Percentiles rank a stretch among this genome's conserved stretches.
Evolutionary conservation across 1,140 invertebrate genomes (phyloP).

Genomic region (Telenomus remus): DNA sequence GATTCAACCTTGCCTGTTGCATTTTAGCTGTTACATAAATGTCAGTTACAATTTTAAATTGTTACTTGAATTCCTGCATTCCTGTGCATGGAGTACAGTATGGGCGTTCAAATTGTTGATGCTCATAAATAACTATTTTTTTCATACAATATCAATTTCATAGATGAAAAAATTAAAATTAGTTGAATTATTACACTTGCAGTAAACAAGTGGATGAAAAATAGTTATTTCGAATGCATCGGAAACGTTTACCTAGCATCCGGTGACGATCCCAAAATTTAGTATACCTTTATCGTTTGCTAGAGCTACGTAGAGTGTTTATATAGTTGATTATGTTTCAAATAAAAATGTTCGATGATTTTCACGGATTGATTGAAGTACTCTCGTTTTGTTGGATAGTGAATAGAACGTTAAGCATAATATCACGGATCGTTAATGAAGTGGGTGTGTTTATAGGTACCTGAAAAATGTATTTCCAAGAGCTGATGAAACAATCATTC

Average conservation of each 20-base stretch:
- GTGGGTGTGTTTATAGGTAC: conserved; percentile 78
- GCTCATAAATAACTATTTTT: conserved; percentile 34
- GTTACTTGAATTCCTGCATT: conserved; percentile 39
- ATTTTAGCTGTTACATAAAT: conserved; percentile 43
- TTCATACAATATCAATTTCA: too few relatives aligned
- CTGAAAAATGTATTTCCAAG: conserved; percentile 94
- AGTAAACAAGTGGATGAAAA: conserved; percentile 1
- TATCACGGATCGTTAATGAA: background rate
- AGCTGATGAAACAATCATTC: conserved; percentile 90
- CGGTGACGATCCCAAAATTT: conserved; percentile 20
- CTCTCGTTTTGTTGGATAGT: background rate
- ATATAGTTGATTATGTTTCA: conserved; percentile 16
- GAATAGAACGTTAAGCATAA: background rate
- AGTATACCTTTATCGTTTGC: conserved; percentile 50
- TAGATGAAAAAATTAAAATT: too few relatives aligned
- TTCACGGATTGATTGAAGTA: background rate
- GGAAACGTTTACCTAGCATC: conserved; percentile 13
- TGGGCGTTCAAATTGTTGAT: conserved; percentile 12
- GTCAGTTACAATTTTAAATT: conserved; percentile 28
- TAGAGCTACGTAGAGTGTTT: conserved; percentile 55
- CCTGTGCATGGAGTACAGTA: conserved; percentile 43
- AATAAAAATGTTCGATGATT: background rate
- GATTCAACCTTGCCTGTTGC: conserved; percentile 48
- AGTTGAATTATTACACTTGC: too few relatives aligned
- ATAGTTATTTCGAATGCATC: conserved; percentile 32